phyloP scores from a whole-genome alignment of 2,888 invertebrate species.

The Mimumesa dahlbomi region DNA sequence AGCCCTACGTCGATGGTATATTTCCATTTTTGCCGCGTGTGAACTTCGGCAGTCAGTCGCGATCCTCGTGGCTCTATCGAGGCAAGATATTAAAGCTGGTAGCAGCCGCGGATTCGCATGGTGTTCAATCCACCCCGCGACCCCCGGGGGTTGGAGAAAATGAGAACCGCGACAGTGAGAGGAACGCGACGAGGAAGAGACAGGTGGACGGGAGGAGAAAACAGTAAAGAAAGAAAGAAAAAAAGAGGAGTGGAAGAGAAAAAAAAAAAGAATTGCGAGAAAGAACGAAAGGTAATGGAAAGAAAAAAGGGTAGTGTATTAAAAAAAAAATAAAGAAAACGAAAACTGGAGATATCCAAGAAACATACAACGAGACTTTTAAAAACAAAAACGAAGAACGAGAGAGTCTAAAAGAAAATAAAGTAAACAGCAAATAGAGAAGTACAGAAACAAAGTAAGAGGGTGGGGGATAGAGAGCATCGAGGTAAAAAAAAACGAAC shows the following conservation, averaged over 20 bases:
- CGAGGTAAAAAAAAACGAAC: not conserved
- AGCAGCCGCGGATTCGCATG: slow-evolving; percentile 29
- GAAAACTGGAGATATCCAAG: too few species aligned
- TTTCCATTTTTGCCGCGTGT: slow-evolving; percentile 52
- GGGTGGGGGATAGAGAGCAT: not conserved
- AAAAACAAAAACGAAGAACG: too few species aligned
- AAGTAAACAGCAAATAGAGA: too few species aligned
- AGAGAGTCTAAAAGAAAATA: too few species aligned
- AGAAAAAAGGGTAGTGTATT: not conserved
- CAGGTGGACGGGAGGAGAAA: not conserved
- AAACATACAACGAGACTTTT: too few species aligned
- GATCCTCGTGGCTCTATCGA: slow-evolving; percentile 42
- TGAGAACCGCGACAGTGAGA: not conserved
- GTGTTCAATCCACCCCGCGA: slow-evolving; percentile 21
- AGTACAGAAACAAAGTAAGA: not conserved
- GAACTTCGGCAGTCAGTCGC: slow-evolving; percentile 50
- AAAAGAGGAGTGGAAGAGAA: not conserved
- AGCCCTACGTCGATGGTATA: slow-evolving; percentile 28
- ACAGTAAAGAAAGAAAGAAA: not conserved
- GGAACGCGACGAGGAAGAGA: not conserved
- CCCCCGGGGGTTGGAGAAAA: not conserved
- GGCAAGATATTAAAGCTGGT: slow-evolving; percentile 54
- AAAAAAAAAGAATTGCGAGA: not conserved
- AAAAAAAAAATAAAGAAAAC: too few species aligned
- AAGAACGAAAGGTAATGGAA: not conserved